Evolutionary conservation across 2,888 invertebrate genomes (phyloP), one percentile per base, ranked within the genome.

Genomic region (Drosophila buzzatii): DNA sequence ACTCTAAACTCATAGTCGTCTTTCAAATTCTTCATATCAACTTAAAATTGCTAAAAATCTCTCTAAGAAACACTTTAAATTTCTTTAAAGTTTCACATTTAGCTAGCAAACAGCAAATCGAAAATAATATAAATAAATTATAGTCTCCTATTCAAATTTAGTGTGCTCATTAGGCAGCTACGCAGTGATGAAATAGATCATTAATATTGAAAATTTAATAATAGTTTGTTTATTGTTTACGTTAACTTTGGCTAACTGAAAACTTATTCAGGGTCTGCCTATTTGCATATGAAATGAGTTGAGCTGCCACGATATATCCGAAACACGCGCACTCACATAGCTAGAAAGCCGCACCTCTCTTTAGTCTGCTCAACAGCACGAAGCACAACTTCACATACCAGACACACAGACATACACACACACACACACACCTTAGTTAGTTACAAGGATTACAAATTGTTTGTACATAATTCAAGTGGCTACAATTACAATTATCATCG

Each of bases 381-480:
- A 20, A 60, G 49, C 20, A 60, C 18, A 35, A 59, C 16, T 44
- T 44, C n/a, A 72, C 39, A n/a, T 35, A 23, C 61, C 61, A 62
- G 55, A n/a, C 52, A 31, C 23, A 53, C 23, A 45, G 31, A 9
- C 39, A 44, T n/a, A 10, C 45, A 8, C 7, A 20, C 18, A 18
- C 27, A n/a, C 2, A 70, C 35, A 57, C 12, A 23, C 16, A n/a
- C 18, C 12, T 33, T 69, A 58, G 70, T 31, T 39, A 53, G 41
- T 58, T 44, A 56, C 47, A 60, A 79, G 82, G 72, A 44, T 73
- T 70, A 79, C 76, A 74, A 77, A 77, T 77, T 74, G 66, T 66
- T 63, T 66, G 79, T 79, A 66, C 76, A 79, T 76, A 69, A 69
- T 53, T 73, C 56, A 65, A 71, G 72, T 47, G 52, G 63, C 60